phyloP scores from a whole-genome alignment of 2,888 invertebrate species.

The Acronicta psi region DNA sequence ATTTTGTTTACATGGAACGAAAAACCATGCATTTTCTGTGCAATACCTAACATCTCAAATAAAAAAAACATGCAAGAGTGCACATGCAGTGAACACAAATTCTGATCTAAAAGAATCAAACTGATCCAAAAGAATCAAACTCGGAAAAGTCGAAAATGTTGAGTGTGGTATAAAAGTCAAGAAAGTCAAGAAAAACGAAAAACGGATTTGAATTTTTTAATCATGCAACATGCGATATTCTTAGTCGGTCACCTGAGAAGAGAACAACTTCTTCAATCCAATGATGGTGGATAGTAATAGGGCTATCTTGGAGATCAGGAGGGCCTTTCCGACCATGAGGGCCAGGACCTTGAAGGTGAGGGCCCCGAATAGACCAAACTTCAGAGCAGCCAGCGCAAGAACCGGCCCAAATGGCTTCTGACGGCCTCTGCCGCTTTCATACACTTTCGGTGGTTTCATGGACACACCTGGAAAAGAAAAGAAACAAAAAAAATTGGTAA shows the following conservation, averaged over 20 bases:
- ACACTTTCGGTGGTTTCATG: constrained; percentile 89
- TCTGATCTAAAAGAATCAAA: background rate
- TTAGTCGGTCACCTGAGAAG: constrained; percentile 89
- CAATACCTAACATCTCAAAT: background rate
- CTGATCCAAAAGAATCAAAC: background rate
- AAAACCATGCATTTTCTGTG: no score
- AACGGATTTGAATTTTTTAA: constrained; percentile 38
- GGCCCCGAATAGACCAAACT: constrained; percentile 94
- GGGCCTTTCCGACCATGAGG: constrained; percentile 94
- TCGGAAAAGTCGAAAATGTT: constrained; percentile 7
- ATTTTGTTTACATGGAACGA: no score
- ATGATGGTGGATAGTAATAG: constrained; percentile 94
- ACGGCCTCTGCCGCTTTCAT: constrained; percentile 91
- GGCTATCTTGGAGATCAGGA: constrained; percentile 95
- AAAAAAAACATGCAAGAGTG: constrained; percentile 8
- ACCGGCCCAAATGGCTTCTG: constrained; percentile 93
- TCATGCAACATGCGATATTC: constrained; percentile 53
- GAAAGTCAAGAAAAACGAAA: constrained; percentile 40
- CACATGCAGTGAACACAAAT: constrained; percentile 16
- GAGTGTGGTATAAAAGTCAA: constrained; percentile 8
- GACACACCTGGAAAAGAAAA: constrained; percentile 89
- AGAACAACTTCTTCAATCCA: constrained; percentile 94
- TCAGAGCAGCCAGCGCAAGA: constrained; percentile 93
- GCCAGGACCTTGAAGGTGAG: constrained; percentile 94
- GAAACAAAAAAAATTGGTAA: background rate